phyloP scores from a whole-genome alignment of 23 tunicate species.

The Clavelina lepadiformis region DNA sequence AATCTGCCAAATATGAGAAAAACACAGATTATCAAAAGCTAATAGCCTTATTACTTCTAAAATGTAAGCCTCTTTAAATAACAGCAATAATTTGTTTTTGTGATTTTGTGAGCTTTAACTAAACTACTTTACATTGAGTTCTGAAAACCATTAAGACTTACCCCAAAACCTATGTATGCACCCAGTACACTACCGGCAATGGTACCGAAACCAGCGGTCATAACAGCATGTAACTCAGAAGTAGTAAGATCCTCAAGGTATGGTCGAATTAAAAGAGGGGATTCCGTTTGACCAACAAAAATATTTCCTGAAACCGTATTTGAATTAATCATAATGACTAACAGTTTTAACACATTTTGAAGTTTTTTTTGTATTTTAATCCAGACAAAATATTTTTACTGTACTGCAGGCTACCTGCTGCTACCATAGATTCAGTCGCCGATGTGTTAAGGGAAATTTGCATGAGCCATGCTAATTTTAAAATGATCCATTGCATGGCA shows the following conservation, averaged over 20 bases:
- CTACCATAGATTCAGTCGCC: slow-evolving; percentile 93
- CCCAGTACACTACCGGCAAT: slow-evolving; percentile 87
- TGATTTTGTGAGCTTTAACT: no score
- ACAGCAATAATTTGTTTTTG: no score
- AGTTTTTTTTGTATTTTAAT: no score
- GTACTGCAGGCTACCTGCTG: no score
- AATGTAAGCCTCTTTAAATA: no score
- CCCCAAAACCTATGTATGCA: slow-evolving; percentile 85
- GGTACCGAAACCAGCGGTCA: slow-evolving; percentile 92
- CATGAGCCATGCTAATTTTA: slow-evolving; percentile 85
- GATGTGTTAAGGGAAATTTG: slow-evolving; percentile 80
- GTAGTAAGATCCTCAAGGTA: slow-evolving; percentile 81
- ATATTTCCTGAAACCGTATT: slow-evolving; percentile 79
- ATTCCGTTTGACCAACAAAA: slow-evolving; percentile 91
- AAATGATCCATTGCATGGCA: slow-evolving; percentile 95
- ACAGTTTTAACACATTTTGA: no score
- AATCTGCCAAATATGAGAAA: slow-evolving; percentile 24
- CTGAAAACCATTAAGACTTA: no score
- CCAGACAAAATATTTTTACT: no score
- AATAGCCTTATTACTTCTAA: no score
- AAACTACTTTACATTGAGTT: no score
- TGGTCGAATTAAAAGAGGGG: slow-evolving; percentile 89
- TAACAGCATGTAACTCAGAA: slow-evolving; percentile 80
- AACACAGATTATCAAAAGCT: no score
- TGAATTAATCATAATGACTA: no score